A percentile compares a stretch with the other conserved stretches of the same genome.
Conservation (phyloP, 2,113 vertebrate genomes). For the Sardina pilchardus region DNA sequence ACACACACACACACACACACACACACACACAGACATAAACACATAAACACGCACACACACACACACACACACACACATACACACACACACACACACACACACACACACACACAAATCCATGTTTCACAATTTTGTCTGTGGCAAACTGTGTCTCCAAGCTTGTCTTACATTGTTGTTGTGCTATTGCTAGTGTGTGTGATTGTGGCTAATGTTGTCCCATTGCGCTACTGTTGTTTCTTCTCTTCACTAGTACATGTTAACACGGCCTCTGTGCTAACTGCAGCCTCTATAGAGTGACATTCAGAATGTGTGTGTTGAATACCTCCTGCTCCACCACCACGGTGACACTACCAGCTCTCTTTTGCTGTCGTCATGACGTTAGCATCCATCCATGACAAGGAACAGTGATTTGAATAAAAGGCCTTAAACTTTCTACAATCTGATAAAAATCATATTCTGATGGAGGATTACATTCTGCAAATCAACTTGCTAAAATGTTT, state of each 20-base stretch:
- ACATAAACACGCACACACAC: background rate
- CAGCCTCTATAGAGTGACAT: background rate
- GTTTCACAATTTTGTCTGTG: background rate
- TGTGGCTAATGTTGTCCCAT: background rate
- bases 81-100: background rate
- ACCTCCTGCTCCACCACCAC: background rate
- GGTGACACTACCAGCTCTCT: background rate
- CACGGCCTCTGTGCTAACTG: background rate
- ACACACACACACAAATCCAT: background rate
- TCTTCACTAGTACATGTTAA: background rate
- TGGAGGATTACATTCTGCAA: background rate
- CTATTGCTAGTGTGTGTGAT: background rate
- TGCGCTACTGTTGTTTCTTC: background rate
- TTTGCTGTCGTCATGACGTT: background rate
- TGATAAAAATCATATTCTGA: background rate
- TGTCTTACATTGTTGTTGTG: too few relatives aligned
- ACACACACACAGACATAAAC: background rate
- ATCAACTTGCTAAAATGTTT: background rate
- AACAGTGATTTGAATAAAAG: background rate
- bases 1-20: background rate
- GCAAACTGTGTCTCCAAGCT: background rate
- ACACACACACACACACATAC: background rate
- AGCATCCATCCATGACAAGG: background rate
- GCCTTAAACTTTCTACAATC: background rate
- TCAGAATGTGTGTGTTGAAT: background rate